Percentiles rank a stretch among this genome's conserved stretches.
phyloP scores from a whole-genome alignment of 2,888 invertebrate species.

The Agrochola litura region DNA sequence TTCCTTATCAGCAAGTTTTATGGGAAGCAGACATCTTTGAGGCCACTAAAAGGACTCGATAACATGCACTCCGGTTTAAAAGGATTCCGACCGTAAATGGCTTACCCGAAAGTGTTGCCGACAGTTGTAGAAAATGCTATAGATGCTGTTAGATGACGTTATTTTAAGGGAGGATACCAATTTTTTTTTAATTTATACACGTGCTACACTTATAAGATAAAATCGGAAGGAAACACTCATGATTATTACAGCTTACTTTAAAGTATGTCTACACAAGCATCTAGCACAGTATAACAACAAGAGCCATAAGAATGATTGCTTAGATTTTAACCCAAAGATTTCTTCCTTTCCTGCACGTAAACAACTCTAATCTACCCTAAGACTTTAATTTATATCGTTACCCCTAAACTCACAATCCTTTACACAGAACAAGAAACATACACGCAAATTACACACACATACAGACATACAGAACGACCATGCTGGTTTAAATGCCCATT shows the following conservation, averaged over 20 bases:
- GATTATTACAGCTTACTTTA: neutral
- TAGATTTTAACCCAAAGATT: constrained; percentile 38
- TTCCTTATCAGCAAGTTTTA: constrained; percentile 84
- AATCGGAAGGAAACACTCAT: neutral
- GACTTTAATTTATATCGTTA: constrained; percentile 54
- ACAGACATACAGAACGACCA: constrained; percentile 12
- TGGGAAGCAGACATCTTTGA: constrained; percentile 79
- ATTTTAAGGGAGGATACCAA: neutral
- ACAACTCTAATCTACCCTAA: constrained; percentile 54
- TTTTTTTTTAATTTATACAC: neutral
- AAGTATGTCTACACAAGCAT: constrained; percentile 1
- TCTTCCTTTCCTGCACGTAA: constrained; percentile 31
- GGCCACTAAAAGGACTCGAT: constrained; percentile 83
- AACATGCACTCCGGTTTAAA: constrained; percentile 71
- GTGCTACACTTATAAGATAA: constrained; percentile 1
- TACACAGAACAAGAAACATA: constrained; percentile 23
- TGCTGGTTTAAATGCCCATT: constrained; percentile 62
- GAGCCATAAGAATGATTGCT: constrained; percentile 18
- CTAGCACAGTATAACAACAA: neutral
- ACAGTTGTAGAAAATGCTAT: constrained; percentile 39
- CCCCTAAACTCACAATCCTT: constrained; percentile 25
- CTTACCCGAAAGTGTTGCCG: constrained; percentile 45
- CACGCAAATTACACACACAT: constrained; percentile 20
- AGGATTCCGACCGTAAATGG: constrained; percentile 64
- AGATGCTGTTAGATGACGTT: constrained; percentile 1